Evolutionary conservation across 2,888 invertebrate genomes (phyloP).

Genomic region (Synergus gifuensis): DNA sequence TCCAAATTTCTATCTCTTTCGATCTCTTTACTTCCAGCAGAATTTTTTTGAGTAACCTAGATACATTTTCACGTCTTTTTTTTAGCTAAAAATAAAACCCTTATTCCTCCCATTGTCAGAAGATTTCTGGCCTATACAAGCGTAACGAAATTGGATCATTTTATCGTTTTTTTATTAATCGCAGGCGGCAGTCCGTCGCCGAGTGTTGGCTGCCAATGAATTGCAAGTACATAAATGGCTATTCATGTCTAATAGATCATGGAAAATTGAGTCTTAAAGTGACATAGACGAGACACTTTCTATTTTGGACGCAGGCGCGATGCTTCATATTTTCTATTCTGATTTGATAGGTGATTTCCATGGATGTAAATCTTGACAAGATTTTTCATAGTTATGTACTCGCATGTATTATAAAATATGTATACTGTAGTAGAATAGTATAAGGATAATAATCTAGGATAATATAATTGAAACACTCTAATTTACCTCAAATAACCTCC

Average conservation of each 20-base stretch:
- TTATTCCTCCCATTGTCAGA: neutral
- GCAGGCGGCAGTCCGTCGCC: neutral
- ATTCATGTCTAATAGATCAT: constrained; percentile 2
- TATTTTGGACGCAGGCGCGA: no score
- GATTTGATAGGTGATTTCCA: neutral
- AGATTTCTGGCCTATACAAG: neutral
- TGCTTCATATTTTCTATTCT: no score
- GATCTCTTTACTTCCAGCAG: no score
- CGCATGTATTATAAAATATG: neutral
- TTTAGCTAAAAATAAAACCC: neutral
- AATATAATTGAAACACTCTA: no score
- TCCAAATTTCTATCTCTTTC: no score
- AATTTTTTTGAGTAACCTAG: neutral
- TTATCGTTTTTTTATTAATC: neutral
- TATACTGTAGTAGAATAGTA: neutral
- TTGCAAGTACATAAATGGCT: constrained; percentile 2
- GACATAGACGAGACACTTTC: neutral
- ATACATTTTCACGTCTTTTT: neutral
- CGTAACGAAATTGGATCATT: neutral
- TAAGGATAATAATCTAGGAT: neutral
- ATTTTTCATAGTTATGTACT: neutral
- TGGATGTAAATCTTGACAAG: neutral
- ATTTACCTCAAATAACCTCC: neutral
- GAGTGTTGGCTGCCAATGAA: neutral
- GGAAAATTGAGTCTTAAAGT: neutral